These are phyloP conservation scores for Galerucella pusilla DNA, from an alignment of 2,888 invertebrate species.

Conservation along the genomic window DNA sequence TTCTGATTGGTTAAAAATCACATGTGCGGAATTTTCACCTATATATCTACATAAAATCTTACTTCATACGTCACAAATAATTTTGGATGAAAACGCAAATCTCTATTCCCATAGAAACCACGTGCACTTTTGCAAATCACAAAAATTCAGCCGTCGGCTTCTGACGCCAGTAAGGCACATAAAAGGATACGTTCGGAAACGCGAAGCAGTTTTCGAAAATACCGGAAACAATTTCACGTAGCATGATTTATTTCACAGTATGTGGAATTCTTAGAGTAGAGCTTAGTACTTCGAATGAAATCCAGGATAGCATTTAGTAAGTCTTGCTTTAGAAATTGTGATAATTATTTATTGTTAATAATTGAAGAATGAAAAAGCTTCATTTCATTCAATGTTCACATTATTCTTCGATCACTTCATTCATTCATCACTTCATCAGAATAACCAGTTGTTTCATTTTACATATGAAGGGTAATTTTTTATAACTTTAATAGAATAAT, in stretches of 20 bases:
- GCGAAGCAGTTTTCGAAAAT: constrained; percentile 29
- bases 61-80: constrained; percentile 4
- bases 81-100: not conserved
- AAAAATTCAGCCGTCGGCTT: constrained; percentile 8
- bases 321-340: not conserved
- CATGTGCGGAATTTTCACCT: constrained; percentile 1
- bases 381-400: no score
- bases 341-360: not conserved
- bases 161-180: constrained; percentile 8
- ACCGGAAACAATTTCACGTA: constrained; percentile 23
- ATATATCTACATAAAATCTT: not conserved
- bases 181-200: constrained; percentile 26
- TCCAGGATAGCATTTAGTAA: not conserved
- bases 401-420: no score
- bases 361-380: no score
- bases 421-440: no score
- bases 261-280: not conserved
- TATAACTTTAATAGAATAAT: no score
- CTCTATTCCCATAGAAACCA: constrained; percentile 5
- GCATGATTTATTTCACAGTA: constrained; percentile 19
- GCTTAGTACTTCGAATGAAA: not conserved
- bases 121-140: constrained; percentile 10
- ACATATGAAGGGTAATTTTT: no score
- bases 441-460: no score
- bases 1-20: no score